These are phyloP conservation scores for Syngnathus acus DNA, from an alignment of 2,797 vertebrate genomes.

Conservation along the genomic window DNA sequence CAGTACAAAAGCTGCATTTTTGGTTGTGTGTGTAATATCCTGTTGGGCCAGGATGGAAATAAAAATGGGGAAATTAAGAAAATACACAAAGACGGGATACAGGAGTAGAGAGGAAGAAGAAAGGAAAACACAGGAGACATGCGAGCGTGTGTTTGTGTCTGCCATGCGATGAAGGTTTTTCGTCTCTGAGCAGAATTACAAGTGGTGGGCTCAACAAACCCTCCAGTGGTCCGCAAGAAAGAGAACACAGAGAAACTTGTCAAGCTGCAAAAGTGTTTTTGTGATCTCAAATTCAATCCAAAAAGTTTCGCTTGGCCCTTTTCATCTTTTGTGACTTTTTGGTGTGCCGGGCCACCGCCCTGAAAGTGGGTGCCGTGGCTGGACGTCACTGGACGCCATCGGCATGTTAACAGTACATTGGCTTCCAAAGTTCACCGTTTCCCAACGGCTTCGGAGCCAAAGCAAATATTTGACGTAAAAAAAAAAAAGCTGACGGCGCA, in stretches of 20 bases:
- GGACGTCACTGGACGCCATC: not conserved
- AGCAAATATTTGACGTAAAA: too few relatives aligned
- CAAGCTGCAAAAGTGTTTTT: constrained; percentile 5
- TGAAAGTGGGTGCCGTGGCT: not conserved
- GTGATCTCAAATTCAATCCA: constrained; percentile 10
- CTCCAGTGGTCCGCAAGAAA: constrained; percentile 54
- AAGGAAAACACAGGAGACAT: constrained; percentile 19
- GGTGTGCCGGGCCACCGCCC: not conserved
- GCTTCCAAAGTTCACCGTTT: too few relatives aligned
- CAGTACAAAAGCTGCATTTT: not conserved
- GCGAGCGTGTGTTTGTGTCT: constrained; percentile 41
- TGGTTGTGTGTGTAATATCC: not conserved
- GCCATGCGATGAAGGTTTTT: constrained; percentile 56
- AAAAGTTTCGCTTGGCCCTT: constrained; percentile 11
- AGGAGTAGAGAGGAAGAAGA: constrained; percentile 4
- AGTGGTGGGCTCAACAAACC: constrained; percentile 63
- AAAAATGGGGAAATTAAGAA: not conserved
- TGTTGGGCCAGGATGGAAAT: not conserved
- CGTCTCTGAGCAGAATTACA: constrained; percentile 70
- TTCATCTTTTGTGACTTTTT: constrained; percentile 20
- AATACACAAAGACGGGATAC: not conserved
- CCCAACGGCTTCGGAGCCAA: too few relatives aligned
- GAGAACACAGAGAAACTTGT: constrained; percentile 23
- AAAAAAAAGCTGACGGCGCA: too few relatives aligned
- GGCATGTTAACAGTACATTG: too few relatives aligned